A percentile compares a stretch with the other conserved stretches of the same genome.
These are phyloP conservation scores for Machimus rusticus DNA, from an alignment of 2,888 invertebrate species.

Conservation along the genomic window DNA sequence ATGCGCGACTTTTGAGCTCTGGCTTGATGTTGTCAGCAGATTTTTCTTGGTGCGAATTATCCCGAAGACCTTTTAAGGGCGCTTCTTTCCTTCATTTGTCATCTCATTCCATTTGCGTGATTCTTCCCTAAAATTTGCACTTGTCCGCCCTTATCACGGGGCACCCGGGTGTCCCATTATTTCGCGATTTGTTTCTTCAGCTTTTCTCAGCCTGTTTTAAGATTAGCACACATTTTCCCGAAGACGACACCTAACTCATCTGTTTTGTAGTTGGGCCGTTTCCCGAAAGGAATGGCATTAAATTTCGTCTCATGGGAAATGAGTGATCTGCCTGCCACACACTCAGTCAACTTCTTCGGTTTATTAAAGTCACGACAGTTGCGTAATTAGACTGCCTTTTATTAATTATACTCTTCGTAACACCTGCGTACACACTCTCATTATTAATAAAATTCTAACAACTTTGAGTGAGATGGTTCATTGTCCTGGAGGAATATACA, in stretches of 20 bases:
- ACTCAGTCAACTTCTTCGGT: neutral
- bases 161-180: neutral
- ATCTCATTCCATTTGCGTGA: neutral
- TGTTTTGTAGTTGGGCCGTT: neutral
- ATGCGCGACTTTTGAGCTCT: conserved; percentile 10
- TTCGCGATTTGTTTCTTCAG: neutral
- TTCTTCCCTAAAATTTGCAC: neutral
- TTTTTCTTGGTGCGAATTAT: conserved; percentile 10
- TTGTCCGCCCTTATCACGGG: neutral
- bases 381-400: conserved; percentile 1
- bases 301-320: neutral
- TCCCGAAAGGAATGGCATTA: neutral
- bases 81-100: conserved; percentile 7
- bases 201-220: neutral
- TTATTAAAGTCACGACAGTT: conserved; percentile 1
- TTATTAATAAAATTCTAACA: neutral
- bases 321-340: neutral
- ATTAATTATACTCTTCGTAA: neutral
- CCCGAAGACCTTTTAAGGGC: neutral
- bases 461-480: neutral
- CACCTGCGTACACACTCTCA: neutral
- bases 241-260: neutral
- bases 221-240: neutral
- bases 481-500: neutral
- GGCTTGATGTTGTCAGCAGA: conserved; percentile 2